A percentile compares a stretch with the other conserved stretches of the same genome.
Conservation (phyloP, 2,888 invertebrate species). For the Imbricaverruca yamaguchii region DNA sequence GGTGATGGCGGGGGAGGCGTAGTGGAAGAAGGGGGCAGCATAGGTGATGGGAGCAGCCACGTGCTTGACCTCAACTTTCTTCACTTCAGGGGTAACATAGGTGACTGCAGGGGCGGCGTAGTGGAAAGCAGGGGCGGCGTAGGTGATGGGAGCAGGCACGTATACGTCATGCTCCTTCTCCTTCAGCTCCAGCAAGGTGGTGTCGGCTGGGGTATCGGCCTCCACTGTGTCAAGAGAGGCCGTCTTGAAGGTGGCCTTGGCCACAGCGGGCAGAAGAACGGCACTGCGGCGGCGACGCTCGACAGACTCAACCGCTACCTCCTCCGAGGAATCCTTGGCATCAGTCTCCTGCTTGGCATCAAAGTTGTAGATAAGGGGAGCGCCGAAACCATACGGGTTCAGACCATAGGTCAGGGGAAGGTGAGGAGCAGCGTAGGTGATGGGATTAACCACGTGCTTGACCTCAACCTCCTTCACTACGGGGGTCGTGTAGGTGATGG, state of each 20-base stretch:
- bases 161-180: slow-evolving; percentile 27
- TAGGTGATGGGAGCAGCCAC: not conserved
- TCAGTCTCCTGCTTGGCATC: not conserved
- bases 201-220: slow-evolving; percentile 29
- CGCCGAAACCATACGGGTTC: not conserved
- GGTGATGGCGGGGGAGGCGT: not conserved
- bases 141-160: slow-evolving; percentile 24
- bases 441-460: not conserved
- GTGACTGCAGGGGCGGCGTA: not conserved
- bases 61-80: not conserved
- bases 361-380: not conserved
- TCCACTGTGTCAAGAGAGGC: slow-evolving; percentile 30
- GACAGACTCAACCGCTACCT: not conserved
- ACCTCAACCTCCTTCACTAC: not conserved
- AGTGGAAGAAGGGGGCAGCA: not conserved
- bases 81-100: not conserved
- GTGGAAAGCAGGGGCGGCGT: not conserved
- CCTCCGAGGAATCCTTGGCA: not conserved
- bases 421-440: not conserved
- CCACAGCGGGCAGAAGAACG: slow-evolving; percentile 35
- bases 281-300: slow-evolving; percentile 22
- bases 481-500: not conserved
- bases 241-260: slow-evolving; percentile 43
- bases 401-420: not conserved
- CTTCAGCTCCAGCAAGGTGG: slow-evolving; percentile 27